Percentiles rank a stretch among this genome's conserved stretches.
Conservation (phyloP, 2,888 invertebrate genomes). For the Muschampia plurimacula region DNA sequence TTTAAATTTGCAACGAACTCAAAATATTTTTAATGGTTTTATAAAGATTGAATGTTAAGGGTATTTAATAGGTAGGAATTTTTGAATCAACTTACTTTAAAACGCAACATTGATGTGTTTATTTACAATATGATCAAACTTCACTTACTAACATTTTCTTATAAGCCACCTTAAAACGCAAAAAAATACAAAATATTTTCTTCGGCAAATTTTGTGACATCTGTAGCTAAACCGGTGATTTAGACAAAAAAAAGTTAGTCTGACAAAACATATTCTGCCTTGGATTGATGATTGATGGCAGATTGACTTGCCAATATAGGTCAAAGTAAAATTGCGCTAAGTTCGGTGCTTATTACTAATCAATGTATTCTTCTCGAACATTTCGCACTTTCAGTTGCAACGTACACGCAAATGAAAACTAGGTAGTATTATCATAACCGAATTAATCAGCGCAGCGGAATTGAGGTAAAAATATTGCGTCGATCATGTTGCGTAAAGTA, state of each 20-base stretch:
- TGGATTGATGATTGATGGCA: not conserved
- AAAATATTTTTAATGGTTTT: too few species aligned
- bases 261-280: not conserved
- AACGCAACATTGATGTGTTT: too few species aligned
- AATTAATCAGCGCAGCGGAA: slow-evolving; percentile 72
- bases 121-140: too few species aligned
- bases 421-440: slow-evolving; percentile 68
- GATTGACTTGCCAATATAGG: not conserved
- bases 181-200: too few species aligned
- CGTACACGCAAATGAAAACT: slow-evolving; percentile 58
- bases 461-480: slow-evolving; percentile 75
- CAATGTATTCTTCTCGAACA: slow-evolving; percentile 44
- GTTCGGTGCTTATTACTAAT: not conserved
- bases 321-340: not conserved
- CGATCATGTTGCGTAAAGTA: slow-evolving; percentile 73
- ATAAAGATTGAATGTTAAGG: too few species aligned
- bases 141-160: too few species aligned
- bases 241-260: not conserved
- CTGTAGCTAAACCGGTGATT: too few species aligned
- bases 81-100: too few species aligned
- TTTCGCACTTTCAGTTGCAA: slow-evolving; percentile 43
- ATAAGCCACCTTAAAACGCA: too few species aligned
- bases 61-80: too few species aligned
- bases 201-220: too few species aligned
- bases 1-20: too few species aligned